Evolutionary conservation across 2,888 invertebrate genomes (phyloP).

Genomic region (Elysia crispata): DNA sequence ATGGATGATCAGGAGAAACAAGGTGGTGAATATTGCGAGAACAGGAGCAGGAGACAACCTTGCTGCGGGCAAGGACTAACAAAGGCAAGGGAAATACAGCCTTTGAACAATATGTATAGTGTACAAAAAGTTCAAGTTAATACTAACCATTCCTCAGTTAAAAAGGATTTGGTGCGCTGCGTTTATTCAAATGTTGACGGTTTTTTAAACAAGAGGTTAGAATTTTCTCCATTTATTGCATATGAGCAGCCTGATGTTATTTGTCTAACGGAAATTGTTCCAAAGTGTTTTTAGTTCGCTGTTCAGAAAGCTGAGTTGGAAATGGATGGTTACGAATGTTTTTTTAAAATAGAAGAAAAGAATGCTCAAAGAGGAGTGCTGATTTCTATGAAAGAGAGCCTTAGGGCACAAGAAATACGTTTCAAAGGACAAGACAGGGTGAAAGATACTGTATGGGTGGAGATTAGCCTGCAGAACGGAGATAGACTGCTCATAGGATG

Average conservation of each 20-base stretch:
- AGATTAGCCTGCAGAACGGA: neutral
- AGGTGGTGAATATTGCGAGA: neutral
- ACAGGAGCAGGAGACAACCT: neutral
- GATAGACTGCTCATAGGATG: conserved; percentile 19
- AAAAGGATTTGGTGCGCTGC: neutral
- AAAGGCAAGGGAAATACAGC: too few relatives aligned
- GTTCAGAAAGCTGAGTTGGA: neutral
- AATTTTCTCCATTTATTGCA: neutral
- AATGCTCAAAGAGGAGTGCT: neutral
- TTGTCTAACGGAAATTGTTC: neutral
- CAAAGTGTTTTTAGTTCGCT: neutral
- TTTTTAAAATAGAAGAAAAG: neutral
- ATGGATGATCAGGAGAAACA: conserved; percentile 1
- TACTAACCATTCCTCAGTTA: neutral
- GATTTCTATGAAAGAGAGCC: neutral
- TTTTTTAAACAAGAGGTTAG: neutral
- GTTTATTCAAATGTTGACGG: conserved; percentile 11
- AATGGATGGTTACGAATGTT: neutral
- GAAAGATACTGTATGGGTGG: neutral
- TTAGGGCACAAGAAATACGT: neutral
- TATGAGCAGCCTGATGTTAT: neutral
- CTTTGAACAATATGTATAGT: neutral
- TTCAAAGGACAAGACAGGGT: neutral
- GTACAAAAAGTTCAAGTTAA: neutral
- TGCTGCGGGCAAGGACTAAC: neutral